phyloP scores from a whole-genome alignment of 2,888 invertebrate genomes.

The Cheilosia pagana region DNA sequence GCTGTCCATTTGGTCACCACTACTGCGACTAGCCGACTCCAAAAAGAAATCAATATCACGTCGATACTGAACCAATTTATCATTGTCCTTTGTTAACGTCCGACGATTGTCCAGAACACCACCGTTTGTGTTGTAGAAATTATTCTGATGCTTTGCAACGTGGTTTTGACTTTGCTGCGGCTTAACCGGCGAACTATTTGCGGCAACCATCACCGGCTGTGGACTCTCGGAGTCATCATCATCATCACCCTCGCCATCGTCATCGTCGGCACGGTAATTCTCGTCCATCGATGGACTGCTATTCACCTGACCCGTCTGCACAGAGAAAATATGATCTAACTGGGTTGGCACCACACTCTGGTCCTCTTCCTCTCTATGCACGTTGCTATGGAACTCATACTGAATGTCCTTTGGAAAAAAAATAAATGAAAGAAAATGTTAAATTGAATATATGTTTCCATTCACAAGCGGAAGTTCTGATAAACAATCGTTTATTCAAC shows the following conservation, averaged over 20 bases:
- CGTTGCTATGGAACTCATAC: conserved; percentile 84
- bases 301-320: conserved; percentile 74
- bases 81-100: conserved; percentile 67
- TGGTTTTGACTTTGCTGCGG: conserved; percentile 61
- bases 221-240: conserved; percentile 78
- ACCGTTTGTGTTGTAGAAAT: conserved; percentile 76
- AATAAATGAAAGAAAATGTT: conserved; percentile 8
- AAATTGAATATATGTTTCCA: conserved; percentile 34
- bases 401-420: conserved; percentile 84
- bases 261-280: conserved; percentile 79
- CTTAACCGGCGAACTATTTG: conserved; percentile 53
- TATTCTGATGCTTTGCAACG: conserved; percentile 58
- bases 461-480: conserved; percentile 32
- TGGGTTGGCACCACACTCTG: conserved; percentile 77
- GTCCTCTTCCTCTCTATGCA: conserved; percentile 79
- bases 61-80: conserved; percentile 68
- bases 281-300: conserved; percentile 77
- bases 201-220: conserved; percentile 58
- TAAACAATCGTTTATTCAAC: conserved; percentile 18
- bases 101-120: conserved; percentile 75
- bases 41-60: conserved; percentile 83
- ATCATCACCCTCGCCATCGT: conserved; percentile 77
- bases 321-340: conserved; percentile 77
- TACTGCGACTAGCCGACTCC: conserved; percentile 83
- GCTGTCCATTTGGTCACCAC: conserved; percentile 82